Evolutionary conservation across 2,888 invertebrate species (phyloP), one percentile per base, ranked within the genome.

Genomic region (Pyrochroa serraticornis): DNA sequence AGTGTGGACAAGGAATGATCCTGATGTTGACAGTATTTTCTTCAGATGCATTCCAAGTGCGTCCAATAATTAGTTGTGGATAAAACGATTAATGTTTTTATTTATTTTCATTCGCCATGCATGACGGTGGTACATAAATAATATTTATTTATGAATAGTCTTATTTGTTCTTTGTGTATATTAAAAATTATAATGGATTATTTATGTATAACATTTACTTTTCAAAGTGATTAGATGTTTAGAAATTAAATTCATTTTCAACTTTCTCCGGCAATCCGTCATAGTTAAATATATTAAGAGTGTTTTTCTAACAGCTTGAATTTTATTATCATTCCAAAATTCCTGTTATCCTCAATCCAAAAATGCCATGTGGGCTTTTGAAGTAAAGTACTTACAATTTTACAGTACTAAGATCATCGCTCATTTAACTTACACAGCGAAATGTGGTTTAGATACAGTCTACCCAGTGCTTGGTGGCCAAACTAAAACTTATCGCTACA

Each of bases 1-100:
- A 45, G 10, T 42, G 49, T 43, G 50, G 60, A 52, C 61, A 56
- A 32, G 58, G 58, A 54, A 53, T 55, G 42, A 48, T 53, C 53
- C 58, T 53, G 54, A 42, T 45, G 35, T 44, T 33, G 35, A 22
- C 63, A 64, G 62, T 64, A 64, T 67, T 67, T 49, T 66, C 64
- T 70, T 69, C 67, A 59, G 69, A 64, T 70, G 71, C 71, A 71
- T 70, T 71, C 69, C 69, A 52, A 58, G 63, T 67, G 66, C 68
- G 66, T 62, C 66, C 54, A 58, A 55, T 35, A 22, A 22, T 22
- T 22, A 22, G 22, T 22, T 22, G 22, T 22, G 22, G 22, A 22
- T 22, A 3, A 22, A 34, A 37, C 30, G 9, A n/a, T 47, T 38
- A 37, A 10, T 48, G 52, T 57, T 60, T 56, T 50, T 51, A 37